These are phyloP conservation scores for Drosophila grimshawi DNA, from an alignment of 1,140 invertebrate species.

Conservation along the genomic window DNA sequence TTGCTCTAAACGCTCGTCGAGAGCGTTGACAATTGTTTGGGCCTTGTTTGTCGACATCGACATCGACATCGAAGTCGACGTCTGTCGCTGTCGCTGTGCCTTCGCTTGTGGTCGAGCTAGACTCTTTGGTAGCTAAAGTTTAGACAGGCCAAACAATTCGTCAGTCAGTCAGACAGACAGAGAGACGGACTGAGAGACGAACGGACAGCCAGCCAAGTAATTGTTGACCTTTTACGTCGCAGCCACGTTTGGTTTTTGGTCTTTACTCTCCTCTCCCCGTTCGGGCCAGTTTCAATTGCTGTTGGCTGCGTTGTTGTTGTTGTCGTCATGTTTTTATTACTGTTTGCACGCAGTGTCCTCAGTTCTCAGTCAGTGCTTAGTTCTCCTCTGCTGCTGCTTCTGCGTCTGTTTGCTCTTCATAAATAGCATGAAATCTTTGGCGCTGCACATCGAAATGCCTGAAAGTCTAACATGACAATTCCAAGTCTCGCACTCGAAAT, in stretches of 20 bases:
- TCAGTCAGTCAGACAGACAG: conserved; percentile 48
- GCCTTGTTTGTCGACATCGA: conserved; percentile 73
- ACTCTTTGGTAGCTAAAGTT: conserved; percentile 83
- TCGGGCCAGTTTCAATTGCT: conserved; percentile 54
- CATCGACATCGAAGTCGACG: conserved; percentile 35
- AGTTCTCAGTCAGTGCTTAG: conserved; percentile 27
- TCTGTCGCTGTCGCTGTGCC: conserved; percentile 39
- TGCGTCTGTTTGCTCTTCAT: conserved; percentile 74
- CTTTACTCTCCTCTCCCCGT: conserved; percentile 31
- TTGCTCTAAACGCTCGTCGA: conserved; percentile 78
- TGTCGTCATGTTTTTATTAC: conserved; percentile 64
- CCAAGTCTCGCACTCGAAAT: conserved; percentile 57
- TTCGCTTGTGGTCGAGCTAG: conserved; percentile 67
- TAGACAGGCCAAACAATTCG: conserved; percentile 81
- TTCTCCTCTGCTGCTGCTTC: not conserved
- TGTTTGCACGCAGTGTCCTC: conserved; percentile 72
- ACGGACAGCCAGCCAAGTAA: conserved; percentile 67
- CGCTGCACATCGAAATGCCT: conserved; percentile 77
- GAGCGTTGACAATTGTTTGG: conserved; percentile 82
- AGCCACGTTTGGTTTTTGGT: conserved; percentile 67
- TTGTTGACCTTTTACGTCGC: conserved; percentile 82
- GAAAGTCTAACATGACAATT: conserved; percentile 79
- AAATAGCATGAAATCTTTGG: conserved; percentile 80
- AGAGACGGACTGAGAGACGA: conserved; percentile 34
- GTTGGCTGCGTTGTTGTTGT: conserved; percentile 15